These are phyloP conservation scores for Athalia cordata DNA, from an alignment of 2,888 invertebrate genomes.

Conservation along the genomic window DNA sequence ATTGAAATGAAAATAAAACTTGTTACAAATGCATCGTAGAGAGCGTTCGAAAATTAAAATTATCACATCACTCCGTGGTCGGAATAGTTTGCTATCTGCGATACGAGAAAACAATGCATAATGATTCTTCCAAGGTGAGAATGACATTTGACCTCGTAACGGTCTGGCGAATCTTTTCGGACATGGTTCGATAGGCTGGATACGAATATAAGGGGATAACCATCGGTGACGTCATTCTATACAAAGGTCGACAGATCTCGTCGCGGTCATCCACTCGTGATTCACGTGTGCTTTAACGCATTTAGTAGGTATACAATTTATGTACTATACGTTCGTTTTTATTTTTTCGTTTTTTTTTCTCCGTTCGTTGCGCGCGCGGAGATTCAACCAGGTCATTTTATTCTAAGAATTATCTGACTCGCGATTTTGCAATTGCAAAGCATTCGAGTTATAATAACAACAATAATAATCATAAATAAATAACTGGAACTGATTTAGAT, in stretches of 20 bases:
- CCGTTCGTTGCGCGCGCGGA: background rate
- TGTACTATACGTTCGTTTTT: background rate
- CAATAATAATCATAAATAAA: background rate
- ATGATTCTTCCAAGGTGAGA: slow-evolving; percentile 4
- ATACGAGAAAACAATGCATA: too few relatives aligned
- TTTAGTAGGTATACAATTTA: background rate
- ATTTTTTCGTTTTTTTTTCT: slow-evolving; percentile 1
- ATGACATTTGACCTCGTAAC: background rate
- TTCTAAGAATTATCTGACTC: slow-evolving; percentile 10
- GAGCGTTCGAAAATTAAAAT: background rate
- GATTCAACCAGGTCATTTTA: slow-evolving; percentile 23
- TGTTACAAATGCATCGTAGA: background rate
- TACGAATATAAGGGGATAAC: slow-evolving; percentile 39
- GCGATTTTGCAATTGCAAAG: background rate
- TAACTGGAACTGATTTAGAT: too few relatives aligned
- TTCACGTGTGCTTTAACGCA: slow-evolving; percentile 17
- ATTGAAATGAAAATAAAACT: too few relatives aligned
- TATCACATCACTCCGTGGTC: slow-evolving; percentile 16
- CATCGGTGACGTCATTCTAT: slow-evolving; percentile 47
- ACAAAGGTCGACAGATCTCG: slow-evolving; percentile 30
- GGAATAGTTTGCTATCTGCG: too few relatives aligned
- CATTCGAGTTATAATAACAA: background rate
- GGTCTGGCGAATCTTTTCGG: slow-evolving; percentile 13
- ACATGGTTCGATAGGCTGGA: background rate
- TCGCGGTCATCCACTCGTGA: slow-evolving; percentile 40